Evolutionary conservation across 2,113 vertebrate genomes (phyloP).

Genomic region (Geothlypis trichas): DNA sequence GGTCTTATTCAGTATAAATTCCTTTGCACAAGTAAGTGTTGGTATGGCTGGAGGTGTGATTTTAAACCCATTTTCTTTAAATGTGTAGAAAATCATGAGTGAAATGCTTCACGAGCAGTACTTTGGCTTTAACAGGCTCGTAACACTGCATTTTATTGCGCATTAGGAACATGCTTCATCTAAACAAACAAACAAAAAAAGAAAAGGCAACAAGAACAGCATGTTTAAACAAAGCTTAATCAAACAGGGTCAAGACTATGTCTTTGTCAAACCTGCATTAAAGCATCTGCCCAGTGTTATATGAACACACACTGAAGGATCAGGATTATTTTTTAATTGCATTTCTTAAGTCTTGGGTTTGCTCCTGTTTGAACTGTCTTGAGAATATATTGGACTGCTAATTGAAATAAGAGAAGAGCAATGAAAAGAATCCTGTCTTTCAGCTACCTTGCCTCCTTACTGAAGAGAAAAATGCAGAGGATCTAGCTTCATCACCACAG

Average conservation of each 20-base stretch:
- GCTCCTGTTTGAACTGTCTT: not conserved
- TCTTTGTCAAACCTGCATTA: not conserved
- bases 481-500: not conserved
- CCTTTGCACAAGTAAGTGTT: not conserved
- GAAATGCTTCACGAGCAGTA: not conserved
- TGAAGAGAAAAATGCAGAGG: not conserved
- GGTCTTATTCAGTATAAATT: not conserved
- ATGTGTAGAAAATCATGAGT: not conserved
- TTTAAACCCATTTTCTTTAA: not conserved
- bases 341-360: not conserved
- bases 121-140: slow-evolving; percentile 16
- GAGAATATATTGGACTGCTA: not conserved
- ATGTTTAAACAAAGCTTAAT: not conserved
- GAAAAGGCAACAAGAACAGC: not conserved
- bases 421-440: not conserved
- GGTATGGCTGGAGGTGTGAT: not conserved
- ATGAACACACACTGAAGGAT: not conserved
- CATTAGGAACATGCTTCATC: not conserved
- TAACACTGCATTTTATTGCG: not conserved
- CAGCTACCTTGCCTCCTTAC: not conserved
- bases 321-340: not conserved
- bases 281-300: not conserved
- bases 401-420: not conserved
- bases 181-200: not conserved
- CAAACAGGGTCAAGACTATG: not conserved